Conservation (phyloP, 2,113 vertebrate genomes). For the Hylia prasina region DNA sequence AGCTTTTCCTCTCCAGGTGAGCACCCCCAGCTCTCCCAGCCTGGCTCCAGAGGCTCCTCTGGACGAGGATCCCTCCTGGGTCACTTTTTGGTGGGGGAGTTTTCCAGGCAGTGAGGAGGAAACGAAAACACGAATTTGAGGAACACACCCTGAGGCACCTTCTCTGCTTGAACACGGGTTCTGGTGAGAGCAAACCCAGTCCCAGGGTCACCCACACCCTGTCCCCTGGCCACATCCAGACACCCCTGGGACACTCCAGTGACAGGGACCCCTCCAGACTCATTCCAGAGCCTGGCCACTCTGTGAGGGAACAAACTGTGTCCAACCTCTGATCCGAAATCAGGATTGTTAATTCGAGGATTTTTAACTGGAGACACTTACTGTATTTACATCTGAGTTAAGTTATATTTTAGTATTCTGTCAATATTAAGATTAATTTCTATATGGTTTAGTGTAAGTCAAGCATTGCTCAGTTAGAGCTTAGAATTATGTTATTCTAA, state of each 20-base stretch:
- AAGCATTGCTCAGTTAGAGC: too few species aligned
- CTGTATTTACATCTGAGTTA: too few species aligned
- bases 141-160: not conserved
- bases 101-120: not conserved
- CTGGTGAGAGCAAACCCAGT: not conserved
- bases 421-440: too few species aligned
- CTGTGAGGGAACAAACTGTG: not conserved
- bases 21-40: not conserved
- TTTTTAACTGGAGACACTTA: too few species aligned
- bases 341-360: too few species aligned
- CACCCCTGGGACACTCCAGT: not conserved
- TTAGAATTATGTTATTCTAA: too few species aligned
- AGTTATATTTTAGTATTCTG: too few species aligned
- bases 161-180: not conserved
- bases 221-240: not conserved
- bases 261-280: not conserved
- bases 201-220: not conserved
- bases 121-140: not conserved
- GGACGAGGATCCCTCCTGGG: not conserved
- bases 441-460: too few species aligned
- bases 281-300: not conserved
- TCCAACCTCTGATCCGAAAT: too few species aligned
- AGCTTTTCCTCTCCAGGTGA: too few species aligned
- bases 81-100: not conserved
- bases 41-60: not conserved